phyloP scores from a whole-genome alignment of 92 coral and sea anemone species.

The Zoanthus solanderi region DNA sequence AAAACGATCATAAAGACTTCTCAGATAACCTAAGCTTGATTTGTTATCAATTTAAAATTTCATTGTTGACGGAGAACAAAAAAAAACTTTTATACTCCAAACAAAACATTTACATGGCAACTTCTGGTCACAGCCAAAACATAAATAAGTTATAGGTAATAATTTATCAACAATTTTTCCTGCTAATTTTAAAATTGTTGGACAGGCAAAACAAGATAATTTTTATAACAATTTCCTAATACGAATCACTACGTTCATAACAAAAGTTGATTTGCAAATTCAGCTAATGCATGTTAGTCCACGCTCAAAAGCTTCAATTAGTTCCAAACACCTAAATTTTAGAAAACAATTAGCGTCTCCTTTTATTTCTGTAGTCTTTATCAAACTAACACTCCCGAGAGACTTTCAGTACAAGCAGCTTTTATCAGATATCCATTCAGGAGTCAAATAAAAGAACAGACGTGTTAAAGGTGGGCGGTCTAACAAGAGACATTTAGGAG shows the following conservation, averaged over 20 bases:
- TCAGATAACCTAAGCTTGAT: background rate
- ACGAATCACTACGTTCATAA: background rate
- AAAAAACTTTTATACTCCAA: background rate
- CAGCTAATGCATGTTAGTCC: background rate
- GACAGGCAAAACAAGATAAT: background rate
- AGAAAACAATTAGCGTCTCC: slow-evolving; percentile 9
- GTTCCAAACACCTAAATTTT: slow-evolving; percentile 12
- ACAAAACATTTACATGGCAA: background rate
- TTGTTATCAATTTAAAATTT: background rate
- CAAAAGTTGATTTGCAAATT: background rate
- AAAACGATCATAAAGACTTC: background rate
- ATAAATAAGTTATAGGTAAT: background rate
- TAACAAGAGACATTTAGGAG: background rate
- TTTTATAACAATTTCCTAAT: background rate
- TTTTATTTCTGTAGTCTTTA: slow-evolving; percentile 18
- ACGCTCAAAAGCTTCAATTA: slow-evolving; percentile 11
- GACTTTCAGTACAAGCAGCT: slow-evolving; percentile 16
- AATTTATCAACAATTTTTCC: background rate
- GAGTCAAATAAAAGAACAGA: slow-evolving; percentile 6
- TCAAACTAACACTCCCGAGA: slow-evolving; percentile 31
- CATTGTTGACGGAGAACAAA: background rate
- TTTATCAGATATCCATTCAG: background rate
- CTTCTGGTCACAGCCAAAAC: background rate
- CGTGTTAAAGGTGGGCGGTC: slow-evolving; percentile 33
- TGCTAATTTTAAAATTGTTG: background rate